phyloP scores from a whole-genome alignment of 2,797 vertebrate species.

The Dromococcyx pavoninus region DNA sequence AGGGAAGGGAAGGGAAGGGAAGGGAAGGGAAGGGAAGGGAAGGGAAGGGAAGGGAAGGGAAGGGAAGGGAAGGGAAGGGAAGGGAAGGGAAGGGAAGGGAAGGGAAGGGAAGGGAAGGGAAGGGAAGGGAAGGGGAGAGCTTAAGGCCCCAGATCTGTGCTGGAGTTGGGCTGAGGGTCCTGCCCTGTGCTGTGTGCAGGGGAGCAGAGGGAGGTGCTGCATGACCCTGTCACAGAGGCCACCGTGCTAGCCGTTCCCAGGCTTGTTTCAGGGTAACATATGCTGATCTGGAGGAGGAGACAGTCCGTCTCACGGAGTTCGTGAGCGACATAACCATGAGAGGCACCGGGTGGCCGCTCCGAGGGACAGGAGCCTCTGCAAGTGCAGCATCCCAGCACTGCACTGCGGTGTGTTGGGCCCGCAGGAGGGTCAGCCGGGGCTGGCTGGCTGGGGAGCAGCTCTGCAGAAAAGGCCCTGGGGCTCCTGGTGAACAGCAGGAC shows the following conservation, averaged over 20 bases:
- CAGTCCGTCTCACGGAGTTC: not conserved
- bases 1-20: too few relatives aligned
- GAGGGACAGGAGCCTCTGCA: not conserved
- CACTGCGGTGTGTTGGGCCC: not conserved
- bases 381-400: not conserved
- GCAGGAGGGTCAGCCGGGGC: not conserved
- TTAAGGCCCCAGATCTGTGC: not conserved
- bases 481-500: not conserved
- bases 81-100: too few relatives aligned
- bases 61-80: too few relatives aligned
- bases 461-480: not conserved
- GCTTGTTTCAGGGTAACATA: not conserved
- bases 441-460: not conserved
- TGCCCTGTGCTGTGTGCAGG: not conserved
- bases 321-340: not conserved
- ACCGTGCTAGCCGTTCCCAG: not conserved
- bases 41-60: too few relatives aligned
- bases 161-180: not conserved
- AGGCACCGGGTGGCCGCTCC: fast-evolving
- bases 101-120: fast-evolving
- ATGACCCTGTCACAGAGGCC: not conserved
- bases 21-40: too few relatives aligned
- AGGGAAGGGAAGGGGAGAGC: too few relatives aligned
- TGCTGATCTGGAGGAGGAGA: not conserved
- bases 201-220: not conserved